Percentiles rank a stretch among this genome's conserved stretches.
Evolutionary conservation across 2,797 vertebrate species (phyloP).

Genomic region (Hippopotamyrus pictus): DNA sequence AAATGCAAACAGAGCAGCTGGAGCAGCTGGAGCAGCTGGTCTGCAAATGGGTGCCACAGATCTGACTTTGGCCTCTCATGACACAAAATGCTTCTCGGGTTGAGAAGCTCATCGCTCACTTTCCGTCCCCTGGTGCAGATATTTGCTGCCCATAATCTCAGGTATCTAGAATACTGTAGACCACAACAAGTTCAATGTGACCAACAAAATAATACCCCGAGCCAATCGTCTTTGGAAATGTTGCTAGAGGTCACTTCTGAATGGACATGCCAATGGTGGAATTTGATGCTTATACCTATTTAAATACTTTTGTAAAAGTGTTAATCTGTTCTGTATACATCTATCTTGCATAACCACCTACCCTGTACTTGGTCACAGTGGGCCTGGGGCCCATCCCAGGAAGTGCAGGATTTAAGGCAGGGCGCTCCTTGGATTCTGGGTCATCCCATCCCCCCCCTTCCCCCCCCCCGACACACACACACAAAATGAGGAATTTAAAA

Average conservation of each 20-base stretch:
- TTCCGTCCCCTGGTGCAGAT: not conserved
- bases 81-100: not conserved
- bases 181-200: not conserved
- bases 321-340: not conserved
- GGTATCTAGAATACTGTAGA: not conserved
- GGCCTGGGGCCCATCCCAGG: not conserved
- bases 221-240: not conserved
- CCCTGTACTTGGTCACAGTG: not conserved
- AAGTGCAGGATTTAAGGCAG: not conserved
- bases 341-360: not conserved
- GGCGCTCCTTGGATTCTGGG: not conserved
- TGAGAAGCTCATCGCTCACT: not conserved
- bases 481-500: not conserved
- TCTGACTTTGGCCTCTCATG: not conserved
- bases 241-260: not conserved
- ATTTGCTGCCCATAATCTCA: not conserved
- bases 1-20: not conserved
- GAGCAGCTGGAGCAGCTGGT: not conserved
- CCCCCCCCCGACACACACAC: not conserved
- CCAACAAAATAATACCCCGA: not conserved
- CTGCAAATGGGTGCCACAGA: not conserved
- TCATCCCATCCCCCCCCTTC: not conserved
- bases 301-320: not conserved
- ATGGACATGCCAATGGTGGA: not conserved
- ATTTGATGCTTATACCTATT: not conserved